phyloP scores from a whole-genome alignment of 2,888 invertebrate species.

The Melanostoma scalare region DNA sequence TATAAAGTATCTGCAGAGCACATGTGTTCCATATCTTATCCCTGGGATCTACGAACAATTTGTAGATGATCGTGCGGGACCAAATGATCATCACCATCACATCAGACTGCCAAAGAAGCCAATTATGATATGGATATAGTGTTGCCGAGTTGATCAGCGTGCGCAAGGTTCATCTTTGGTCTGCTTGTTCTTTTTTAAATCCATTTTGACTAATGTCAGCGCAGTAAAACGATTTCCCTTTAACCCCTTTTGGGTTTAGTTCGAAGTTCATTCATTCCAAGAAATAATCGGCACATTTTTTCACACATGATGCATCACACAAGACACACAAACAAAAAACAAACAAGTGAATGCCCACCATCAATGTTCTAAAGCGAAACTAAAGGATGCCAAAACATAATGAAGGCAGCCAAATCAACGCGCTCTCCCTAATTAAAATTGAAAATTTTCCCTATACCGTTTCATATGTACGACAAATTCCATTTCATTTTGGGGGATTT shows the following conservation, averaged over 20 bases:
- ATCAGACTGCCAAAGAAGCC: constrained; percentile 29
- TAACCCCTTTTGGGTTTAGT: constrained; percentile 44
- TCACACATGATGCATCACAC: background rate
- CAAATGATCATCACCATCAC: constrained; percentile 50
- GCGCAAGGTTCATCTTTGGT: constrained; percentile 19
- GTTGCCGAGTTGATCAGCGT: constrained; percentile 24
- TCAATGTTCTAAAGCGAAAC: constrained; percentile 24
- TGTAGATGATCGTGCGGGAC: constrained; percentile 54
- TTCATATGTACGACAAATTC: constrained; percentile 54
- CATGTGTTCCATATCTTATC: constrained; percentile 72
- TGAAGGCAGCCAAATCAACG: constrained; percentile 59
- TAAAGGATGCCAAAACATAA: constrained; percentile 55
- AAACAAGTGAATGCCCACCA: constrained; percentile 4
- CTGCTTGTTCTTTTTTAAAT: constrained; percentile 11
- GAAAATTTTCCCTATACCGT: constrained; percentile 43
- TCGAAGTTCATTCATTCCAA: constrained; percentile 63
- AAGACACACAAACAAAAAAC: constrained; percentile 5
- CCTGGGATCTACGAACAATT: constrained; percentile 69
- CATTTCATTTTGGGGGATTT: constrained; percentile 51
- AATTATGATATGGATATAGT: constrained; percentile 45
- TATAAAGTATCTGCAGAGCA: constrained; percentile 68
- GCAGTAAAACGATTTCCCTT: constrained; percentile 64
- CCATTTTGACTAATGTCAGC: constrained; percentile 56
- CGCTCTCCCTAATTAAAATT: constrained; percentile 66
- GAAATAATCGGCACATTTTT: constrained; percentile 50